Evolutionary conservation across 2,888 invertebrate genomes (phyloP), one percentile per base, ranked within the genome.

Genomic region (Xestia sexstrigata): DNA sequence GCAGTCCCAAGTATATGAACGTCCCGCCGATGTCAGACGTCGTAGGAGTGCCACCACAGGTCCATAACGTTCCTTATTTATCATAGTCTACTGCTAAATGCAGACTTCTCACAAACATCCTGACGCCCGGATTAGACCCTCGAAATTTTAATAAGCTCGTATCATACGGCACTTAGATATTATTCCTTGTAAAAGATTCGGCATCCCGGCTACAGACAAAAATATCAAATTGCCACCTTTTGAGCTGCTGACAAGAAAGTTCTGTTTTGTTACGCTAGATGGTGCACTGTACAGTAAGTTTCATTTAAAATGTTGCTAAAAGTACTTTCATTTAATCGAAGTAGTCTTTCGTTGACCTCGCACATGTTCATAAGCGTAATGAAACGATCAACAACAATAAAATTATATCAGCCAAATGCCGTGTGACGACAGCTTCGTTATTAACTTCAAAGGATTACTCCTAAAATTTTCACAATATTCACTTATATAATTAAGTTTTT

Each of bases 1-100:
- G 94, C 86, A 95, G 96, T 90, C 95, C 95, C 82, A 95, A 96
- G 93, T 95, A 93, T 91, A 90, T 95, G 91, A 93, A 88, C 85
- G 91, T 95, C 79, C 93, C 93, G 67, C 94, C 92, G 90, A 93
- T 95, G 93, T 92, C 90, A 84, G 95, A 95, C 75, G 93, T 95
- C 75, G 93, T 95, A 87, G 94, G 90, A 87, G 92, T 94, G 13
- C 92, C 93, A 35, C 92, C 93, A 76, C 95, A 95, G 94, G 94
- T 94, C 82, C 69, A 69, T 52, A 74, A 52, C 26, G 60, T 35
- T 49, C 67, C 49, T 75, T 76, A 67, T 42, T 42, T 66, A 60
- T 9, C 62, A 63, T 23, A 72, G 13, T 71, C 23, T n/a, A 68
- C 69, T 60, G 70, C 39, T 35, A 23, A n/a, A 52, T n/a, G 63